phyloP scores from a whole-genome alignment of 2,797 vertebrate species.

The Peromyscus nudipes region DNA sequence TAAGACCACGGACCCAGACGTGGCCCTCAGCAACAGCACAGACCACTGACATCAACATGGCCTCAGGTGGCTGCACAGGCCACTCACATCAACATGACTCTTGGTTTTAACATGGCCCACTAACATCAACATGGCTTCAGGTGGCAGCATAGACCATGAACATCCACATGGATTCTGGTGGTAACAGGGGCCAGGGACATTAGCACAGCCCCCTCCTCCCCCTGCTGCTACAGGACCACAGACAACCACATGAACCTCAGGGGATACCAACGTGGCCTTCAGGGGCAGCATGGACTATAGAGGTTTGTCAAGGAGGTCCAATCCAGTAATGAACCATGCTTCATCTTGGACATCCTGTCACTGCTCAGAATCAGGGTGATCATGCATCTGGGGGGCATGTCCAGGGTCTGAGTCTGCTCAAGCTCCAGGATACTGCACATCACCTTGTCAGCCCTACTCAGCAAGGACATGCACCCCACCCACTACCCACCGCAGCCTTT shows the following conservation, averaged over 20 bases:
- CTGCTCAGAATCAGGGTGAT: neutral
- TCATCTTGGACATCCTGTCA: neutral
- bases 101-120: neutral
- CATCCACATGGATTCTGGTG: neutral
- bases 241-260: neutral
- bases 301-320: neutral
- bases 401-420: neutral
- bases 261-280: neutral
- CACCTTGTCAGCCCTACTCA: neutral
- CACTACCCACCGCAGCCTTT: neutral
- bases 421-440: neutral
- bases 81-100: neutral
- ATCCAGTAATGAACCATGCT: neutral
- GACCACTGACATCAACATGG: neutral
- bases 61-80: neutral
- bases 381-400: neutral
- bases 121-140: neutral
- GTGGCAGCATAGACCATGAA: neutral
- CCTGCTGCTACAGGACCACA: neutral
- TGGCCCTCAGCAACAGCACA: neutral
- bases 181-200: neutral
- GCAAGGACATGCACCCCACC: neutral
- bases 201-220: neutral
- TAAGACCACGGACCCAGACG: neutral
- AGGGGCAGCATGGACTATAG: neutral